These are phyloP conservation scores for Ypsolopha sequella DNA, from an alignment of 2,888 invertebrate genomes.

Conservation along the genomic window DNA sequence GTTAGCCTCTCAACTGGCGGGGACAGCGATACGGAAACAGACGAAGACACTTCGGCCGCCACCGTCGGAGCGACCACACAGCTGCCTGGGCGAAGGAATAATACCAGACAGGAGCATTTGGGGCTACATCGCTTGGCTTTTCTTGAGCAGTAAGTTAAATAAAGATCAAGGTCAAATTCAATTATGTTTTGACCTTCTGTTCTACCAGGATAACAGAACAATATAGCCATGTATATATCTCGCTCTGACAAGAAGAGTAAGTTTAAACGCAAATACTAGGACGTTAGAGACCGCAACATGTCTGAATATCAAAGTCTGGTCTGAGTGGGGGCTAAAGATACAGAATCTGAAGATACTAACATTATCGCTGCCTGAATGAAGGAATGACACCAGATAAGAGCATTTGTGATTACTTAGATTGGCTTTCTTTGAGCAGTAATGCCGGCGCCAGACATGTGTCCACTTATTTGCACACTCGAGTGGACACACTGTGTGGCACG, in stretches of 20 bases:
- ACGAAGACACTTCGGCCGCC: slow-evolving; percentile 72
- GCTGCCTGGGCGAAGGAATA: slow-evolving; percentile 38
- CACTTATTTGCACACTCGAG: too few relatives aligned
- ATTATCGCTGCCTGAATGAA: slow-evolving; percentile 29
- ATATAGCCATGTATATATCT: too few relatives aligned
- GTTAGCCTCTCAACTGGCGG: slow-evolving; percentile 18
- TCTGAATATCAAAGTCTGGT: too few relatives aligned
- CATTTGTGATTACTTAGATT: slow-evolving; percentile 57
- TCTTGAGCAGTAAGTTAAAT: slow-evolving; percentile 19
- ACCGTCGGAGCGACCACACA: slow-evolving; percentile 30
- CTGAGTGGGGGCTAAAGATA: too few relatives aligned
- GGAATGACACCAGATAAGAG: slow-evolving; percentile 56
- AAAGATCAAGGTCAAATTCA: not conserved
- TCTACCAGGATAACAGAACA: too few relatives aligned
- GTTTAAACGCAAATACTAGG: too few relatives aligned
- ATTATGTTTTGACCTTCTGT: not conserved
- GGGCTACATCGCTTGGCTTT: slow-evolving; percentile 43
- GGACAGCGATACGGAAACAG: slow-evolving; percentile 82
- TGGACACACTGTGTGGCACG: too few relatives aligned
- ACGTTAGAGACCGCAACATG: too few relatives aligned
- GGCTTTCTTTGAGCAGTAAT: slow-evolving; percentile 21
- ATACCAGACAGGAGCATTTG: slow-evolving; percentile 66
- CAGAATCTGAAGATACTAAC: too few relatives aligned
- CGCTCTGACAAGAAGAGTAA: too few relatives aligned
- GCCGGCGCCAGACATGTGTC: too few relatives aligned